These are phyloP conservation scores for Lycia hirtaria DNA, from an alignment of 2,888 invertebrate genomes.

Conservation along the genomic window DNA sequence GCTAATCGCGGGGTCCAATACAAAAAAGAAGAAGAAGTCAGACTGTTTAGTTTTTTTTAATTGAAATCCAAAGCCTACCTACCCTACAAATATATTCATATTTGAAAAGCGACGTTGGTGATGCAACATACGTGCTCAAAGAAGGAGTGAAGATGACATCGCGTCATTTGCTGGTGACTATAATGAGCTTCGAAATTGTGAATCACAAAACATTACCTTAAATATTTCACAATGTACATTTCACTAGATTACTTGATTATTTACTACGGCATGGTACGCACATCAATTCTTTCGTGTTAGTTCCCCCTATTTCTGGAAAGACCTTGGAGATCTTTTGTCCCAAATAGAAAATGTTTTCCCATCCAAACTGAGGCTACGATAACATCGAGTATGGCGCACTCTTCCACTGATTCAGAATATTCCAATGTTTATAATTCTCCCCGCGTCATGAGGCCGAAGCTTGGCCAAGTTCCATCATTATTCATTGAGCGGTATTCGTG, in stretches of 20 bases:
- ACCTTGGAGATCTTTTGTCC: conserved; percentile 1
- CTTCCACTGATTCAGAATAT: conserved; percentile 23
- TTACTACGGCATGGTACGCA: background rate
- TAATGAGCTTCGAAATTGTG: too few species aligned
- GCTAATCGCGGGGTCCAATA: too few species aligned
- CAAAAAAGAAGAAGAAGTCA: too few species aligned
- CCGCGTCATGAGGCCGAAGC: conserved; percentile 37
- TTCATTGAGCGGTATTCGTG: conserved; percentile 45
- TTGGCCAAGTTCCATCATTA: conserved; percentile 48
- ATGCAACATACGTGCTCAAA: too few species aligned
- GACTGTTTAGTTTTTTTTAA: too few species aligned
- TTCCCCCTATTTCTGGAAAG: conserved; percentile 9
- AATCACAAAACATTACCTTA: too few species aligned
- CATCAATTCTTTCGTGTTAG: background rate
- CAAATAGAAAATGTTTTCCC: background rate
- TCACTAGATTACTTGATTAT: background rate
- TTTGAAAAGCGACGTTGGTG: too few species aligned
- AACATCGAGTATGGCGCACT: background rate
- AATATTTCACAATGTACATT: too few species aligned
- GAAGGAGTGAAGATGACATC: too few species aligned
- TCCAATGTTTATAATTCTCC: conserved; percentile 33
- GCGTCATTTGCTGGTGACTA: too few species aligned
- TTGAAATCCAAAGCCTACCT: too few species aligned
- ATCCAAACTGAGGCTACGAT: background rate
- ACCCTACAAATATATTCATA: too few species aligned